These are phyloP conservation scores for Stegodyphus mimosarum DNA, from an alignment of 1,140 invertebrate genomes.

Conservation along the genomic window DNA sequence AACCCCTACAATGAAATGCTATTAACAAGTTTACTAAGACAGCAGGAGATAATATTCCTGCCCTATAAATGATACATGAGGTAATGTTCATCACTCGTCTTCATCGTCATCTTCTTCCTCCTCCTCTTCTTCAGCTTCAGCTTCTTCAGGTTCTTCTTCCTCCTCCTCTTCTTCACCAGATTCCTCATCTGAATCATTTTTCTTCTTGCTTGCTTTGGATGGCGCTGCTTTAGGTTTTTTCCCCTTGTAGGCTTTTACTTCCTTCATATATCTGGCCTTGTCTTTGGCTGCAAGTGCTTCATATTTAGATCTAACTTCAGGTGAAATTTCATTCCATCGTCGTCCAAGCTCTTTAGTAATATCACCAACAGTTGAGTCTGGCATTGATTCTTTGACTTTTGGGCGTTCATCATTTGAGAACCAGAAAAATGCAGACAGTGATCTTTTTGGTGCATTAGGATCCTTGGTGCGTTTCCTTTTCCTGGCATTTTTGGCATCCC, in stretches of 20 bases:
- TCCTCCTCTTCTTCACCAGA: constrained; percentile 63
- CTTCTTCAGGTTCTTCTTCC: constrained; percentile 64
- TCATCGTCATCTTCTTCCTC: constrained; percentile 68
- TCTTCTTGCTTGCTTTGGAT: constrained; percentile 45
- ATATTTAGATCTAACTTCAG: constrained; percentile 87
- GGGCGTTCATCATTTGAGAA: constrained; percentile 98
- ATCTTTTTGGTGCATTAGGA: constrained; percentile 98
- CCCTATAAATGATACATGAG: constrained; percentile 26
- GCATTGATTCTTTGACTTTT: constrained; percentile 91
- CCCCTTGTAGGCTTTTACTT: constrained; percentile 63
- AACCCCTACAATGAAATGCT: constrained; percentile 59
- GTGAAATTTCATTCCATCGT: constrained; percentile 89
- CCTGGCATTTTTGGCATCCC: constrained; percentile 77
- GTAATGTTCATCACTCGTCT: constrained; percentile 66
- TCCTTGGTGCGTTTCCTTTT: constrained; percentile 95
- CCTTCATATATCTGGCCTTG: constrained; percentile 89
- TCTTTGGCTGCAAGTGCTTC: constrained; percentile 93
- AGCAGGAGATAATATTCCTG: constrained; percentile 30
- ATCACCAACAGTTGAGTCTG: constrained; percentile 95
- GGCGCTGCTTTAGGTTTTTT: constrained; percentile 64
- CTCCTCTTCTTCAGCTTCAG: constrained; percentile 58
- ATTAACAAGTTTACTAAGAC: constrained; percentile 58
- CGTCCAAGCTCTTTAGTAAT: constrained; percentile 97
- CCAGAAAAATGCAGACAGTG: constrained; percentile 99
- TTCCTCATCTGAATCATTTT: constrained; percentile 60